Base-by-base conservation (phyloP, 2,113 vertebrate species). In the Indicator indicator region DNA sequence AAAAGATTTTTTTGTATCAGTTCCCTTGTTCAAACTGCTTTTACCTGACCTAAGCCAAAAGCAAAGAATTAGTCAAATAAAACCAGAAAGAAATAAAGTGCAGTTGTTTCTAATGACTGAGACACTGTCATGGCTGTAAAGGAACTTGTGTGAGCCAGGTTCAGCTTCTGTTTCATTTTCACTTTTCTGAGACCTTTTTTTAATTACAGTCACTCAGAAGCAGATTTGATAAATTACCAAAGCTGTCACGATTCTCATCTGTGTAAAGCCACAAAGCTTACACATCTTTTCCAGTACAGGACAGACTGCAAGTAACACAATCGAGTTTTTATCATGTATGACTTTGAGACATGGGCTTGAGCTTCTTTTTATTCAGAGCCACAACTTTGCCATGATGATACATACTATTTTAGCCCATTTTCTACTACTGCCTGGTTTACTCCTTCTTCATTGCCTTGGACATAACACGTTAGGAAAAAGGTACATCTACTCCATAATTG, bases 201-300 rank as follows among this genome's bases (percentile, higher is more conserved):
- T 83, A 79, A 24, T 67, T 71, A 20, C 16, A 74, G 9, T 76
- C n/a, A 40, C 27, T 73, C 26, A 65, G 62, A 75, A 60, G 16
- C 72, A 88, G 48, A 59, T 75, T 55, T 79, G 74, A 58, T 54
- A 33, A 21, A 69, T 23, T 81, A 50, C 16, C 40, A 42, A 28
- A 26, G 50, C 23, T 24, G 12, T 52, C 23, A 26, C 12, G 12
- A 52, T 52, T 24, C 50, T 56, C 55, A 56, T 18, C 55, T 32
- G 9, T 83, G 32, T 76, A 77, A 70, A 89, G 78, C 15, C 16
- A 26, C 11, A 18, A 36, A 20, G 8, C 32, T 75, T 62, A 28
- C 10, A 20, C 0, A 0, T 13, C 62, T 13, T 38, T 55, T 85
- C 5, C 14, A 7, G 9, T 55, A n/a, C 83, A 58, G 30, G n/a